Evolutionary conservation across 2,113 vertebrate genomes (phyloP).

Genomic region (Ovibos moschatus): DNA sequence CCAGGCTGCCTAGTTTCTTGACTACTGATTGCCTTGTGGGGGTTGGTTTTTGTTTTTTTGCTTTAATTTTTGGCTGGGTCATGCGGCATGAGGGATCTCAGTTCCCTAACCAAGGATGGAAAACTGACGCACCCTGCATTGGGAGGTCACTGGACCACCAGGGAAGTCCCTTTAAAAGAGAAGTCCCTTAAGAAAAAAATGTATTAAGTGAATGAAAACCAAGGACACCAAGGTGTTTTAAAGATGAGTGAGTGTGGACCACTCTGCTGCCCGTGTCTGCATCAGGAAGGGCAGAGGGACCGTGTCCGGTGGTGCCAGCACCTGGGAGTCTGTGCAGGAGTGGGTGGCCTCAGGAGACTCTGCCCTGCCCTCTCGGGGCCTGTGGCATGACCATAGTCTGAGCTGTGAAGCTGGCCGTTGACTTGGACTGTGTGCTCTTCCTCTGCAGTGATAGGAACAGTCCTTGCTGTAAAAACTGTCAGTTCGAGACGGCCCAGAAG

Average conservation of each 20-base stretch:
- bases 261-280: rapidly evolving
- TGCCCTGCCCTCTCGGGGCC: background rate
- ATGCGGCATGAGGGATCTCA: too few relatives aligned
- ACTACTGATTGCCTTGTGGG: background rate
- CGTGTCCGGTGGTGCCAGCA: rapidly evolving
- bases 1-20: background rate
- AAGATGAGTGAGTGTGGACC: background rate
- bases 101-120: background rate
- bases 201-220: background rate
- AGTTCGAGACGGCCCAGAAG: constrained; percentile 86
- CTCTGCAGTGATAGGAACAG: constrained; percentile 93
- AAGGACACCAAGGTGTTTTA: background rate
- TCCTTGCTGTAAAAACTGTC: constrained; percentile 93
- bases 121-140: background rate
- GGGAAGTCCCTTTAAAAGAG: background rate
- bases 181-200: background rate
- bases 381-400: rapidly evolving
- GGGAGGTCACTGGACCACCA: background rate
- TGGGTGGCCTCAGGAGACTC: background rate
- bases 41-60: too few relatives aligned
- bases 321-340: background rate
- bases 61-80: background rate
- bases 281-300: background rate
- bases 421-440: background rate
- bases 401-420: background rate